These are phyloP conservation scores for Montipora capricornis DNA, from an alignment of 64 coral and sea anemone genomes.

Conservation along the genomic window DNA sequence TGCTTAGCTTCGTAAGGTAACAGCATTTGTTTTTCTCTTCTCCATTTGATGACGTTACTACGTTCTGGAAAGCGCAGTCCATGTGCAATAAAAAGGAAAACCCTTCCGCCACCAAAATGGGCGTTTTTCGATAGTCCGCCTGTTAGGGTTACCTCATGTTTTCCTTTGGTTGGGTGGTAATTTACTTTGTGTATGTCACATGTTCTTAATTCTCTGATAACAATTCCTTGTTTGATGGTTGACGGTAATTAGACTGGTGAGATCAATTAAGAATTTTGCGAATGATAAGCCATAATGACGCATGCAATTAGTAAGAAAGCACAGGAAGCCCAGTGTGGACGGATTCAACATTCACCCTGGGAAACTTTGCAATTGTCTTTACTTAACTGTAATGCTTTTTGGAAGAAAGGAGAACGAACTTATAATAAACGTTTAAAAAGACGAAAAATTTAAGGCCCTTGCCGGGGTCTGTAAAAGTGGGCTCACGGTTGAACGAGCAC, in stretches of 20 bases:
- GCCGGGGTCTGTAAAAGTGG: too few species aligned
- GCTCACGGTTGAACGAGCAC: too few species aligned
- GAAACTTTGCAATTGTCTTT: too few species aligned
- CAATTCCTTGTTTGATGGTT: not conserved
- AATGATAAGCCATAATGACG: conserved; percentile 1
- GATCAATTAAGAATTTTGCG: not conserved
- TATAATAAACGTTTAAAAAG: too few species aligned
- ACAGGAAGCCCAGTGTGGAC: too few species aligned
- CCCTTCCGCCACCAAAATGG: not conserved
- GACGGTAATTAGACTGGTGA: not conserved
- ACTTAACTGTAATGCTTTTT: too few species aligned
- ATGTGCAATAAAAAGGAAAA: not conserved
- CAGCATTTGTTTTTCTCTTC: conserved; percentile 20
- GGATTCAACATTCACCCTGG: too few species aligned
- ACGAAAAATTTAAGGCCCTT: too few species aligned
- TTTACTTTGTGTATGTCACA: conserved; percentile 48
- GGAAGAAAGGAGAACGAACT: too few species aligned
- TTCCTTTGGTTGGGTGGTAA: not conserved
- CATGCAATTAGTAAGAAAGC: not conserved
- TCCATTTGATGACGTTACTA: not conserved
- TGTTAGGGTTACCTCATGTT: not conserved
- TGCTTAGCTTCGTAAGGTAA: conserved; percentile 67
- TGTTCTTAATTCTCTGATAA: conserved; percentile 17
- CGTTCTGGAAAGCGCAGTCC: not conserved
- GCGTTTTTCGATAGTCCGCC: not conserved